These are phyloP conservation scores for Crocodylus rhombifer DNA, from an alignment of 2,797 vertebrate genomes.

Conservation along the genomic window DNA sequence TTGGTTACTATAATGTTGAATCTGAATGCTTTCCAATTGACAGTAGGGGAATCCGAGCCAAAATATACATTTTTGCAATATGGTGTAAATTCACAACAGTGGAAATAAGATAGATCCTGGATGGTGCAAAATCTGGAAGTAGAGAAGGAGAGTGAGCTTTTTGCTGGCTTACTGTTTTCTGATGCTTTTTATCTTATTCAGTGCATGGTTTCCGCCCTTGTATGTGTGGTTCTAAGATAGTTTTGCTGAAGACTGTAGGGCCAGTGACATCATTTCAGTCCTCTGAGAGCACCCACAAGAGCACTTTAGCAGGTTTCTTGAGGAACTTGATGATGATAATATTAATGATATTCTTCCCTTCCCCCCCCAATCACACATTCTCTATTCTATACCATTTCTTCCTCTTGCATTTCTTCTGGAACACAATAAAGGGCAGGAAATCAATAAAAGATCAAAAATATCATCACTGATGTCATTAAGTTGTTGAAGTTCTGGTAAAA, in stretches of 20 bases:
- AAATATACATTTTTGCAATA: neutral
- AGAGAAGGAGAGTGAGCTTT: neutral
- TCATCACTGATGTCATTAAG: neutral
- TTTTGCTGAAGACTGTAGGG: neutral
- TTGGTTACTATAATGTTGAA: neutral
- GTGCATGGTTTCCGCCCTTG: neutral
- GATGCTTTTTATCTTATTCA: neutral
- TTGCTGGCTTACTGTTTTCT: neutral
- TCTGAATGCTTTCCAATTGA: neutral
- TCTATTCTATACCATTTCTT: neutral
- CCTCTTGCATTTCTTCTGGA: neutral
- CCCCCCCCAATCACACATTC: neutral
- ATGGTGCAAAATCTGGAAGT: neutral
- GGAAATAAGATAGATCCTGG: neutral
- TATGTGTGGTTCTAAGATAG: neutral
- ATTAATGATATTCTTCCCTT: neutral
- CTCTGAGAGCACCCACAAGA: neutral
- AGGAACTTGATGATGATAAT: neutral
- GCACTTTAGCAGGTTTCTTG: neutral
- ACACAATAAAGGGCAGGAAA: neutral
- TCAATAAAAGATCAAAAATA: neutral
- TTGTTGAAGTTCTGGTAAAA: neutral
- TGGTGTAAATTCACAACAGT: neutral
- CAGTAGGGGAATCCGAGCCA: neutral
- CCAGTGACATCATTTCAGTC: neutral